Conservation (phyloP, 2,888 invertebrate species). For the Dicycla oo region DNA sequence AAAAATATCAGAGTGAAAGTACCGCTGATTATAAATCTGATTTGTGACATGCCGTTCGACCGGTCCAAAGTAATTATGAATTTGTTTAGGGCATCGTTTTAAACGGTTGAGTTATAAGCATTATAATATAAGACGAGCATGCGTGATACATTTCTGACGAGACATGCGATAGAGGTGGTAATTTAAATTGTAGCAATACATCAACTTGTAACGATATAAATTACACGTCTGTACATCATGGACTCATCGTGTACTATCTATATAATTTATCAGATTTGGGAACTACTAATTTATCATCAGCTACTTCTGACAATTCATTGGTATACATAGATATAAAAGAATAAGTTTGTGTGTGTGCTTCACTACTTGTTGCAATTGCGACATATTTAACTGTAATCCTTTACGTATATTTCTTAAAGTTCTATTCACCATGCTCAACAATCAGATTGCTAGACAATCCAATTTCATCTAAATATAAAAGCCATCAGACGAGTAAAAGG, state of each 20-base stretch:
- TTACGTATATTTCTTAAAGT: too few species aligned
- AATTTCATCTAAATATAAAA: slow-evolving; percentile 1
- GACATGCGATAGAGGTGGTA: slow-evolving; percentile 43
- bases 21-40: slow-evolving; percentile 66
- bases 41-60: slow-evolving; percentile 66
- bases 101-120: slow-evolving; percentile 43
- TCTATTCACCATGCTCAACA: too few species aligned
- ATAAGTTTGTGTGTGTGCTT: background rate
- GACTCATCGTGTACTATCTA: slow-evolving; percentile 13
- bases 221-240: slow-evolving; percentile 16
- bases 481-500: background rate
- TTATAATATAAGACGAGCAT: slow-evolving; percentile 47
- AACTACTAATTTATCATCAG: slow-evolving; percentile 26
- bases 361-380: background rate
- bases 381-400: too few species aligned
- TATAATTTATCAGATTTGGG: slow-evolving; percentile 24
- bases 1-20: slow-evolving; percentile 66
- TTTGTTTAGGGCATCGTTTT: slow-evolving; percentile 62
- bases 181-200: slow-evolving; percentile 52
- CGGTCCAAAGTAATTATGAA: slow-evolving; percentile 53
- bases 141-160: slow-evolving; percentile 52
- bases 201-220: slow-evolving; percentile 41
- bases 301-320: background rate
- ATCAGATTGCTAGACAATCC: background rate
- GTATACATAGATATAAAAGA: background rate